Conservation (phyloP, 2,113 vertebrate species). For the Carassius gibelio region DNA sequence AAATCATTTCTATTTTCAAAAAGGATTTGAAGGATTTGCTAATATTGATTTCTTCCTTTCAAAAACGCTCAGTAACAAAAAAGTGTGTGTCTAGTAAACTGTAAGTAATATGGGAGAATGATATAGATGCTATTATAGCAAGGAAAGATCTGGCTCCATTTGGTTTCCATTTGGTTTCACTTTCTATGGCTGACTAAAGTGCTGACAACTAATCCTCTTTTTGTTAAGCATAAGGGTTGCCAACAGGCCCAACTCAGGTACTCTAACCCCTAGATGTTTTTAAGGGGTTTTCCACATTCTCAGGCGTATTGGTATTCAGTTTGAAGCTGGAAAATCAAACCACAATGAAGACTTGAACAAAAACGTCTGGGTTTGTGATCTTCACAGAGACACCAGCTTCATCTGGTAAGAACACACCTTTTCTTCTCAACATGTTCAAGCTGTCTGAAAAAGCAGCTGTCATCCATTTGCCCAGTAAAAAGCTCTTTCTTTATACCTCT, state of each 20-base stretch:
- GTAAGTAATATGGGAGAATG: constrained; percentile 5
- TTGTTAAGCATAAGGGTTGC: constrained; percentile 39
- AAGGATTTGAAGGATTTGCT: constrained; percentile 16
- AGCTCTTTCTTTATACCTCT: background rate
- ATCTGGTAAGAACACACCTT: background rate
- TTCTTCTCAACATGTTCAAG: background rate
- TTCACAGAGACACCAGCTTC: background rate
- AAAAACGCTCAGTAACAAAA: background rate
- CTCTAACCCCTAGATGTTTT: constrained; percentile 46
- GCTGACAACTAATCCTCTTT: constrained; percentile 49
- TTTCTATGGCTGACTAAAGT: constrained; percentile 31
- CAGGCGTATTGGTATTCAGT: background rate
- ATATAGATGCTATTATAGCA: constrained; percentile 19
- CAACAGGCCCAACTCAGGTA: constrained; percentile 40
- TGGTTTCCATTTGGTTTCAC: constrained; percentile 42
- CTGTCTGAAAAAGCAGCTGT: background rate
- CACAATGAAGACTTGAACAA: constrained; percentile 30
- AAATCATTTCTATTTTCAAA: constrained; percentile 35
- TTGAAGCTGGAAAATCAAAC: constrained; percentile 31
- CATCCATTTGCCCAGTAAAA: background rate
- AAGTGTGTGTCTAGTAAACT: constrained; percentile 1
- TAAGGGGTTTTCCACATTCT: constrained; percentile 26
- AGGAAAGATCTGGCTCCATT: constrained; percentile 40
- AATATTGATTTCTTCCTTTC: constrained; percentile 15
- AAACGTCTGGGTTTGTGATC: constrained; percentile 18